Evolutionary conservation across 2,797 vertebrate species (phyloP).

Genomic region (Rhynchotus rufescens): DNA sequence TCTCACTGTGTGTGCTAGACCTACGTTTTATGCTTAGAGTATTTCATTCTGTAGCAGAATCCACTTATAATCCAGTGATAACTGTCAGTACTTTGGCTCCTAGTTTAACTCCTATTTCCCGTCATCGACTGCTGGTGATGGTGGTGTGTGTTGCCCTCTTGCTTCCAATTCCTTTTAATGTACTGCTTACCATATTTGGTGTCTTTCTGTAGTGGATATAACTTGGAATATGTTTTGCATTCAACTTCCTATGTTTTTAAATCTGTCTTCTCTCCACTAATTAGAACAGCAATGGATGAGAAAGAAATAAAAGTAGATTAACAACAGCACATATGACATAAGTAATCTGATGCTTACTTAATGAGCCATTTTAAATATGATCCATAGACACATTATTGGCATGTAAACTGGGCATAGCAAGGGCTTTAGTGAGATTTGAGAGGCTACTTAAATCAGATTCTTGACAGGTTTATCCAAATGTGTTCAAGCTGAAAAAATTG

Average conservation of each 20-base stretch:
- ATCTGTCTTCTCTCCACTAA: not conserved
- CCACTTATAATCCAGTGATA: not conserved
- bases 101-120: not conserved
- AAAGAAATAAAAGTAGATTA: not conserved
- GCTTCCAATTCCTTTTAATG: not conserved
- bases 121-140: not conserved
- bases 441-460: constrained; percentile 29
- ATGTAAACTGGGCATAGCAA: constrained; percentile 1
- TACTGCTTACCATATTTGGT: not conserved
- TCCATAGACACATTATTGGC: constrained; percentile 38
- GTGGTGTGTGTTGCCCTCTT: fast-evolving
- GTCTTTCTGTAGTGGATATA: not conserved
- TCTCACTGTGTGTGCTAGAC: not conserved
- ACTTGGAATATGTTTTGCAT: not conserved
- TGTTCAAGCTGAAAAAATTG: not conserved
- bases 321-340: not conserved
- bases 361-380: constrained; percentile 25
- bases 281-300: not conserved
- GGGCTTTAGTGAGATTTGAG: constrained; percentile 54
- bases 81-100: not conserved
- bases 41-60: not conserved
- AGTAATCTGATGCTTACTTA: constrained; percentile 14
- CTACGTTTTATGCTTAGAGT: not conserved
- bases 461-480: constrained; percentile 20
- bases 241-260: not conserved